A percentile compares a stretch with the other conserved stretches of the same genome.
Conservation (phyloP, 2,797 vertebrate genomes). For the Rhinophrynus dorsalis region DNA sequence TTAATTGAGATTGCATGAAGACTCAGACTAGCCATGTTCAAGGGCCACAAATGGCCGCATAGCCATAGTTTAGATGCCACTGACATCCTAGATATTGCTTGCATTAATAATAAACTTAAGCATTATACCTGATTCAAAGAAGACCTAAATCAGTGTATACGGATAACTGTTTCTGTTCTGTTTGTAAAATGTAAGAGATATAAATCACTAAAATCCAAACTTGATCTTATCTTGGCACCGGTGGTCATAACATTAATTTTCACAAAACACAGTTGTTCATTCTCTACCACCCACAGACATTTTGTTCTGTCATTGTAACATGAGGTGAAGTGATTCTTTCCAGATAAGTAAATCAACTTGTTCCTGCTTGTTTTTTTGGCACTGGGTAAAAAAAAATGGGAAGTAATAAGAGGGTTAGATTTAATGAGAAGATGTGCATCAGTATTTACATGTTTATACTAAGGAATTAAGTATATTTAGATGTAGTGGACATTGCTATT, state of each 20-base stretch:
- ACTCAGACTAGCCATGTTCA: too few relatives aligned
- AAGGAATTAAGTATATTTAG: too few relatives aligned
- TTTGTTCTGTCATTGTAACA: neutral
- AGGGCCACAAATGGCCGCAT: too few relatives aligned
- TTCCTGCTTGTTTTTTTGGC: too few relatives aligned
- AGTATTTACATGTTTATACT: too few relatives aligned
- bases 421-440: too few relatives aligned
- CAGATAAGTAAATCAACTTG: neutral
- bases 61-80: too few relatives aligned
- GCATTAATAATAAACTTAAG: neutral
- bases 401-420: too few relatives aligned
- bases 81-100: neutral
- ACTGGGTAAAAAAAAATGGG: too few relatives aligned
- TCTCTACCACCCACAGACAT: conserved; percentile 1
- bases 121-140: neutral
- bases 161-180: conserved; percentile 2
- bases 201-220: conserved; percentile 25
- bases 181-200: neutral
- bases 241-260: conserved; percentile 25
- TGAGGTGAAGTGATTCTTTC: neutral
- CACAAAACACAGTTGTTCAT: conserved; percentile 11
- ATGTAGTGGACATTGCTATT: too few relatives aligned
- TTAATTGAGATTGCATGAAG: too few relatives aligned
- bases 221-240: conserved; percentile 17
- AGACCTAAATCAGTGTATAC: neutral